These are phyloP conservation scores for Microcebus jonahi DNA, from an alignment of 2,113 vertebrate genomes.

Conservation along the genomic window DNA sequence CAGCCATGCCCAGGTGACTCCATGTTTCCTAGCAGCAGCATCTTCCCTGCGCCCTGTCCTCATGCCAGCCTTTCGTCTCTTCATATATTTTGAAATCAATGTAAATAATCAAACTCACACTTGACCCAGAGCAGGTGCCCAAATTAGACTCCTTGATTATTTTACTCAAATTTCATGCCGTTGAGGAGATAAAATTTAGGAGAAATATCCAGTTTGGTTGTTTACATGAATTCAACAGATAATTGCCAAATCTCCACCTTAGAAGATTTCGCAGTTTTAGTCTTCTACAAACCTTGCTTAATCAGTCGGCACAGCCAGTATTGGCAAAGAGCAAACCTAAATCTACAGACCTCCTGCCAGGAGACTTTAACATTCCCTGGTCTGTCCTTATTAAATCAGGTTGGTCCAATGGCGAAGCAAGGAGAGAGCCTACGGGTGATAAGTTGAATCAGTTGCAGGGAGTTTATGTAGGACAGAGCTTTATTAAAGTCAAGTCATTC, in stretches of 20 bases:
- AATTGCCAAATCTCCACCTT: not conserved
- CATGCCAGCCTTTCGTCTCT: not conserved
- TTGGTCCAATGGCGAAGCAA: not conserved
- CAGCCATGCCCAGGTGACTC: accelerated
- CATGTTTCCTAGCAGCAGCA: too few species aligned
- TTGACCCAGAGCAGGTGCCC: not conserved
- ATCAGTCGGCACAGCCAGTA: not conserved
- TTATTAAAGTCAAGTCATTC: too few species aligned
- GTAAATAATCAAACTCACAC: not conserved
- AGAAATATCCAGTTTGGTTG: not conserved
- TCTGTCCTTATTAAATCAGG: not conserved
- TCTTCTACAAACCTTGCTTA: not conserved
- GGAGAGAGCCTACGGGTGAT: not conserved
- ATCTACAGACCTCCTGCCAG: not conserved
- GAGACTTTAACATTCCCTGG: not conserved
- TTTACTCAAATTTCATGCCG: not conserved
- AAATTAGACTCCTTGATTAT: not conserved
- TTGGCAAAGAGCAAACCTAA: not conserved
- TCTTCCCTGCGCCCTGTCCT: not conserved
- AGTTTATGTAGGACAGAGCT: not conserved
- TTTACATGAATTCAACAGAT: not conserved
- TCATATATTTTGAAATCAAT: not conserved
- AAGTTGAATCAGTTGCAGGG: not conserved
- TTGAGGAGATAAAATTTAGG: not conserved
- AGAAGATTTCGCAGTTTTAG: not conserved